Conservation (phyloP, 2,888 invertebrate genomes). For the Shargacucullia verbasci region DNA sequence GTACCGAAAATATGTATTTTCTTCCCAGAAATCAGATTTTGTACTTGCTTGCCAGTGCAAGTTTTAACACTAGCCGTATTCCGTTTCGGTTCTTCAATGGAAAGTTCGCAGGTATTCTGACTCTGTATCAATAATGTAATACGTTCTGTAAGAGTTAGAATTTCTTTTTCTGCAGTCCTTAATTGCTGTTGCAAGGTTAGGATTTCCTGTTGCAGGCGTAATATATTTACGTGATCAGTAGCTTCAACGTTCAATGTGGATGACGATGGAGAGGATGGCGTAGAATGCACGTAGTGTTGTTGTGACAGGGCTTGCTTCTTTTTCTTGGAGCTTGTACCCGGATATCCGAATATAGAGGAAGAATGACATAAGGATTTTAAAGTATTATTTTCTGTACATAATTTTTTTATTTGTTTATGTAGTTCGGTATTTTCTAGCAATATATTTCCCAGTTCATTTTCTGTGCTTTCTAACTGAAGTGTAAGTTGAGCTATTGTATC, state of each 20-base stretch:
- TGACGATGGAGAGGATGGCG: too few relatives aligned
- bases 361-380: slow-evolving; percentile 19
- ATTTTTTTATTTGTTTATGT: too few relatives aligned
- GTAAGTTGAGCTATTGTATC: slow-evolving; percentile 16
- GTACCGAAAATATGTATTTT: slow-evolving; percentile 12
- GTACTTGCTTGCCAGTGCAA: neutral
- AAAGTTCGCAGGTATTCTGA: slow-evolving; percentile 3
- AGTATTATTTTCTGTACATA: too few relatives aligned
- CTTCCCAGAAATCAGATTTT: neutral
- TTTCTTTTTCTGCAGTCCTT: slow-evolving; percentile 10
- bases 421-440: too few relatives aligned
- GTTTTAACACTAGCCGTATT: neutral
- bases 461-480: slow-evolving; percentile 3
- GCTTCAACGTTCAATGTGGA: slow-evolving; percentile 4
- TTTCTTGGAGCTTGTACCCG: slow-evolving; percentile 6
- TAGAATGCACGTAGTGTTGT: slow-evolving; percentile 6
- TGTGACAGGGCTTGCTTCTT: slow-evolving; percentile 13
- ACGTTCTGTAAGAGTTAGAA: neutral
- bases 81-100: slow-evolving; percentile 1
- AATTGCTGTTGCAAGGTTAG: slow-evolving; percentile 6
- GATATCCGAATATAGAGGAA: slow-evolving; percentile 1
- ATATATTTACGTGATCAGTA: slow-evolving; percentile 10
- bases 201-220: slow-evolving; percentile 15
- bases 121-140: slow-evolving; percentile 4
- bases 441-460: too few relatives aligned